These are phyloP conservation scores for Aplocera efformata DNA, from an alignment of 2,888 invertebrate species.

Conservation along the genomic window DNA sequence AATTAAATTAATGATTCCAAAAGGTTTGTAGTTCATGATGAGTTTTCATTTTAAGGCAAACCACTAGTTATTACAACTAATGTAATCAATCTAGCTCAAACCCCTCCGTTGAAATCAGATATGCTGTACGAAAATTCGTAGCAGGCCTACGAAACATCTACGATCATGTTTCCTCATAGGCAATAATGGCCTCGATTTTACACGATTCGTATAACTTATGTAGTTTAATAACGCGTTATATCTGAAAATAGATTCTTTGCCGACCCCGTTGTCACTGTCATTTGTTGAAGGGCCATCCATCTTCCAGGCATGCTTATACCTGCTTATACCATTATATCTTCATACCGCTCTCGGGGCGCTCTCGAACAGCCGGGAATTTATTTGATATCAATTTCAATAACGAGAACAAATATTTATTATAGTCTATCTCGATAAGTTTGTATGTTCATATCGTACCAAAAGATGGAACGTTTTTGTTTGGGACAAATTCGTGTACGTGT, in stretches of 20 bases:
- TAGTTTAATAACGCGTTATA: conserved; percentile 33
- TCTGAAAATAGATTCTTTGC: conserved; percentile 36
- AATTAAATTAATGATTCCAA: too few relatives aligned
- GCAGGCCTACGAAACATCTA: background rate
- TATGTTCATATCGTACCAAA: conserved; percentile 13
- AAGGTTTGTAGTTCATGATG: too few relatives aligned
- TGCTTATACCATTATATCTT: conserved; percentile 39
- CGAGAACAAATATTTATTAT: conserved; percentile 27
- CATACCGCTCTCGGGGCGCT: conserved; percentile 28
- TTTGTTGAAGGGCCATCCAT: conserved; percentile 47
- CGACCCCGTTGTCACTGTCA: conserved; percentile 42
- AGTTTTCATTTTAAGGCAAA: too few relatives aligned
- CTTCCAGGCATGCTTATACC: conserved; percentile 37
- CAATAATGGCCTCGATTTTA: conserved; percentile 1
- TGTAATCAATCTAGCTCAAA: too few relatives aligned
- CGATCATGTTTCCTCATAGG: too few relatives aligned
- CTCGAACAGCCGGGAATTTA: conserved; percentile 18
- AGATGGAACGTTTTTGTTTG: too few relatives aligned
- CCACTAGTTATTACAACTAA: too few relatives aligned
- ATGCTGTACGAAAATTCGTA: background rate
- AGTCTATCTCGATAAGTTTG: conserved; percentile 19
- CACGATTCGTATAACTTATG: conserved; percentile 21
- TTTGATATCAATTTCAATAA: conserved; percentile 27
- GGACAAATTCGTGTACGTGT: too few relatives aligned
- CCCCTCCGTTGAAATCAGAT: too few relatives aligned